Evolutionary conservation across 2,113 vertebrate species (phyloP).

Genomic region (Chionis minor): DNA sequence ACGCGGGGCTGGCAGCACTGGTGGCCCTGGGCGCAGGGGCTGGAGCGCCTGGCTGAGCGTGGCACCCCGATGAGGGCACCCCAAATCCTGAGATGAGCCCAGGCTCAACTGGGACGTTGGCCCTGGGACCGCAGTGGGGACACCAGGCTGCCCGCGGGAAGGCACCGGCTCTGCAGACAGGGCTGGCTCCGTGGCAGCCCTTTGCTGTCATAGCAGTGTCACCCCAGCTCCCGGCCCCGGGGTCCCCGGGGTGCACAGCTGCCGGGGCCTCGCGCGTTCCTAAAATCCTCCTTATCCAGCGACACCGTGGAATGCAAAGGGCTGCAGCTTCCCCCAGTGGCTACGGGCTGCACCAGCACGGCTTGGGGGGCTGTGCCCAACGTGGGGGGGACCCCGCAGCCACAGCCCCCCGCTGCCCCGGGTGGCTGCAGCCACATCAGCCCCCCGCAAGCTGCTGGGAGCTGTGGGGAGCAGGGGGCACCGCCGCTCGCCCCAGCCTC

Average conservation of each 20-base stretch:
- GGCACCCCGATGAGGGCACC: not conserved
- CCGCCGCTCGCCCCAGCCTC: fast-evolving
- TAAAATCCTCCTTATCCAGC: fast-evolving
- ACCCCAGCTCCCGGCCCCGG: not conserved
- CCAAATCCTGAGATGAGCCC: not conserved
- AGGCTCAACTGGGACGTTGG: fast-evolving
- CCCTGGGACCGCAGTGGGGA: not conserved
- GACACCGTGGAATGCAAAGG: not conserved
- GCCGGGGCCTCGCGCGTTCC: fast-evolving
- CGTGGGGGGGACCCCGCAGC: not conserved
- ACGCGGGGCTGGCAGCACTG: fast-evolving
- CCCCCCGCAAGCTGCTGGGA: not conserved
- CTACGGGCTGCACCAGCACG: not conserved
- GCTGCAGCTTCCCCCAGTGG: conserved; percentile 61
- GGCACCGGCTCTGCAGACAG: fast-evolving
- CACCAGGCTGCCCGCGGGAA: fast-evolving
- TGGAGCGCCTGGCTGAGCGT: not conserved
- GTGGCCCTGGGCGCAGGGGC: fast-evolving
- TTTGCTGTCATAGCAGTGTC: not conserved
- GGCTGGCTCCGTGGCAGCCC: not conserved
- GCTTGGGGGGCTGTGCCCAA: not conserved
- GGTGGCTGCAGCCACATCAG: not conserved
- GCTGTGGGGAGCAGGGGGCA: not conserved
- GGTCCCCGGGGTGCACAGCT: not conserved
- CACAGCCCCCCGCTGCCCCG: not conserved